phyloP scores from a whole-genome alignment of 1,140 invertebrate species.

The Onthophagus taurus region DNA sequence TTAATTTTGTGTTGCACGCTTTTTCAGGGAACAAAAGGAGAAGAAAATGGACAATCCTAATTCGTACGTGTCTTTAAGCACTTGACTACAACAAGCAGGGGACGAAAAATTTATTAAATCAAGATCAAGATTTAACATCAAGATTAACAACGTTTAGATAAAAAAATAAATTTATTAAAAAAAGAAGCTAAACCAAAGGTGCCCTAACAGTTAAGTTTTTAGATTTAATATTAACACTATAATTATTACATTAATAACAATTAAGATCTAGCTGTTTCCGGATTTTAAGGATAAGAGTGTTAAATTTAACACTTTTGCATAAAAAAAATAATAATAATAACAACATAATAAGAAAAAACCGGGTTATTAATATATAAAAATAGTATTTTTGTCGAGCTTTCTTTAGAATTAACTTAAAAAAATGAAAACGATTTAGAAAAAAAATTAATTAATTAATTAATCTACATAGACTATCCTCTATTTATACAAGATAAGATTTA shows the following conservation, averaged over 20 bases:
- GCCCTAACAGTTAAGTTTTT: slow-evolving; percentile 40
- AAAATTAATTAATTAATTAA: slow-evolving; percentile 10
- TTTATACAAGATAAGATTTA: not conserved
- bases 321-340: slow-evolving; percentile 4
- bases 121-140: too few relatives aligned
- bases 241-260: slow-evolving; percentile 9
- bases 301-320: too few relatives aligned
- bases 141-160: too few relatives aligned
- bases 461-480: not conserved
- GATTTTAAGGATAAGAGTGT: too few relatives aligned
- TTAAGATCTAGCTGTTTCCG: too few relatives aligned
- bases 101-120: too few relatives aligned
- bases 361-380: slow-evolving; percentile 1
- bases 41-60: slow-evolving; percentile 63
- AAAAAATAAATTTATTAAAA: slow-evolving; percentile 15
- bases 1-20: too few relatives aligned
- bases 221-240: slow-evolving; percentile 10
- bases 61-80: slow-evolving; percentile 36
- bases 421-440: slow-evolving; percentile 11
- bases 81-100: too few relatives aligned
- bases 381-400: slow-evolving; percentile 18
- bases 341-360: not conserved
- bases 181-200: slow-evolving; percentile 41
- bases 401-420: slow-evolving; percentile 14
- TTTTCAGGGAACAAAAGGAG: slow-evolving; percentile 55